phyloP scores from a whole-genome alignment of 2,113 vertebrate genomes.

The Hassar affinis region DNA sequence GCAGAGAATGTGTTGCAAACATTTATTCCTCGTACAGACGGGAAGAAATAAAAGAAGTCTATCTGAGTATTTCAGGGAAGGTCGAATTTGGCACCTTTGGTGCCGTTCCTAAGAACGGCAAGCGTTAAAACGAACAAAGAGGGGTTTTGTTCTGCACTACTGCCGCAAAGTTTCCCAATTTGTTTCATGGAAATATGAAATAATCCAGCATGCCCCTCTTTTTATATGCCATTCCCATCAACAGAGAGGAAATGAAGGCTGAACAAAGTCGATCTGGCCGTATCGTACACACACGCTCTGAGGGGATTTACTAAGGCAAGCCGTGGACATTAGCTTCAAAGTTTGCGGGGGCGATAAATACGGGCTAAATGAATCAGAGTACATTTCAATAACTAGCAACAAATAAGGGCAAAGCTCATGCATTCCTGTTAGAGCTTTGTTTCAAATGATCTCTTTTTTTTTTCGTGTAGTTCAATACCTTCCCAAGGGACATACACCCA shows the following conservation, averaged over 20 bases:
- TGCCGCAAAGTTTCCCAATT: constrained; percentile 45
- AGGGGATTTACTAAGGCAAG: constrained; percentile 63
- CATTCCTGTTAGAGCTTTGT: constrained; percentile 61
- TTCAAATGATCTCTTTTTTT: constrained; percentile 63
- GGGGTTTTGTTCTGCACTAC: constrained; percentile 41
- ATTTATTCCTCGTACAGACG: constrained; percentile 1
- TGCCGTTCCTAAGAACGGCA: constrained; percentile 35
- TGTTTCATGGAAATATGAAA: constrained; percentile 46
- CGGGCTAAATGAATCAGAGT: constrained; percentile 55
- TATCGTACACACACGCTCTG: constrained; percentile 66
- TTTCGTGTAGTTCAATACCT: constrained; percentile 67
- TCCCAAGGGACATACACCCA: constrained; percentile 67
- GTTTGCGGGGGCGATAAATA: constrained; percentile 60
- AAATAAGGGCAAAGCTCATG: constrained; percentile 59
- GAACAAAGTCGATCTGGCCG: constrained; percentile 64
- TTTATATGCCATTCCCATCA: constrained; percentile 22
- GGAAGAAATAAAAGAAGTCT: constrained; percentile 18
- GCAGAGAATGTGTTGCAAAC: neutral
- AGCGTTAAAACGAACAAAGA: constrained; percentile 48
- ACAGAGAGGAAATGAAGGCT: constrained; percentile 54
- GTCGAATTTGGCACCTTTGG: constrained; percentile 40
- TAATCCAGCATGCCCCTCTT: constrained; percentile 44
- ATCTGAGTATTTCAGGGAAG: constrained; percentile 39
- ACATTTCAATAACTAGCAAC: constrained; percentile 54
- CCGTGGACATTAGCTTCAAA: constrained; percentile 64